Evolutionary conservation across 1,140 invertebrate genomes (phyloP).

Genomic region (Ostrea denselamellosa): DNA sequence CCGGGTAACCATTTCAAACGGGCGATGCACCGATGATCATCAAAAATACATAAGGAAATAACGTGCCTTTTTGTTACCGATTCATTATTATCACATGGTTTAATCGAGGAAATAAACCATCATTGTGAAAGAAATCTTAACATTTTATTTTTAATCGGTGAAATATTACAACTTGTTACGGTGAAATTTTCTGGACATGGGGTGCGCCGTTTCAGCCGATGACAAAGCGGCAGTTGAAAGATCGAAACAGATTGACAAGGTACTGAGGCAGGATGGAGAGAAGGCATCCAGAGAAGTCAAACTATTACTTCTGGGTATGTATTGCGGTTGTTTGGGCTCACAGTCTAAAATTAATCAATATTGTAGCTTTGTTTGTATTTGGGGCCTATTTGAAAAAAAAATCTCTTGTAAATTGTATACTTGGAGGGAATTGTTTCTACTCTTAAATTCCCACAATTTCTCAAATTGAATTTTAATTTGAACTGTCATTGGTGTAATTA

Average conservation of each 20-base stretch:
- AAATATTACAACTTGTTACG: background rate
- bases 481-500: no score
- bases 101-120: background rate
- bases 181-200: slow-evolving; percentile 62
- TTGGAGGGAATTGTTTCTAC: no score
- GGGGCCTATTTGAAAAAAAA: no score
- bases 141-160: background rate
- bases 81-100: slow-evolving; percentile 22
- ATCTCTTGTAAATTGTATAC: no score
- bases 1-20: slow-evolving; percentile 50
- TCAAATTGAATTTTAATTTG: no score
- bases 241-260: slow-evolving; percentile 93
- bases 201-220: slow-evolving; percentile 72
- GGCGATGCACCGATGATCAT: slow-evolving; percentile 26
- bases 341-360: no score
- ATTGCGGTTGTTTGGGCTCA: background rate
- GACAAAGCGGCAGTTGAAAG: slow-evolving; percentile 79
- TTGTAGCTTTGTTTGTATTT: no score
- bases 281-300: slow-evolving; percentile 92
- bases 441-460: no score
- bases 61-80: background rate
- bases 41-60: slow-evolving; percentile 42
- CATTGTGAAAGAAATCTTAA: background rate
- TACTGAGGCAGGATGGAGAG: slow-evolving; percentile 90
- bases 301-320: slow-evolving; percentile 88